These are phyloP conservation scores for Serilophus lunatus DNA, from an alignment of 2,113 vertebrate genomes.

Conservation along the genomic window DNA sequence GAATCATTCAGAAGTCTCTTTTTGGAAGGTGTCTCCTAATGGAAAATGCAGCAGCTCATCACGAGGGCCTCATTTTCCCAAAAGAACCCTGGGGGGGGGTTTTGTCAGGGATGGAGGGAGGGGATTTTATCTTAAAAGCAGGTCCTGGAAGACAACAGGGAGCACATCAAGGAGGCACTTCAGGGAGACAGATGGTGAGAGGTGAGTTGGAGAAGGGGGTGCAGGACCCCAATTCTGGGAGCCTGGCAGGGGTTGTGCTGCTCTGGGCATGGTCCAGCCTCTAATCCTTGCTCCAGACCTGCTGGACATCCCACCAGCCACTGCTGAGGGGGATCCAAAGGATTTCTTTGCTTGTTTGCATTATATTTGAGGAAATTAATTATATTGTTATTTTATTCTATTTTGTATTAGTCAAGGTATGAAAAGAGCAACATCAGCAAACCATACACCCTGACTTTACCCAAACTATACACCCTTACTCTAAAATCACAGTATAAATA, in stretches of 20 bases:
- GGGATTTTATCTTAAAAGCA: slow-evolving; percentile 23
- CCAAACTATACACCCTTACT: background rate
- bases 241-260: background rate
- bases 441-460: background rate
- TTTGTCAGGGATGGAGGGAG: background rate
- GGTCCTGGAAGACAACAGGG: background rate
- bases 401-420: too few relatives aligned
- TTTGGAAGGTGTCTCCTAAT: slow-evolving; percentile 1
- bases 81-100: background rate
- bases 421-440: background rate
- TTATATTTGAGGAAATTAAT: background rate
- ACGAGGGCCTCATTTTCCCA: background rate
- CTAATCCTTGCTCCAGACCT: background rate
- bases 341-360: background rate
- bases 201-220: too few relatives aligned
- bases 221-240: background rate
- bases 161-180: background rate
- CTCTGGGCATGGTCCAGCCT: background rate
- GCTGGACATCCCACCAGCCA: background rate
- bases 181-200: too few relatives aligned
- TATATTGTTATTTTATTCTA: background rate
- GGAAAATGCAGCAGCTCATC: slow-evolving; percentile 24
- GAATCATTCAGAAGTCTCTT: background rate
- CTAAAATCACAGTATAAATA: too few relatives aligned
- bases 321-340: background rate